Evolutionary conservation across 2,888 invertebrate genomes (phyloP).

Genomic region (Lutraria lutraria): DNA sequence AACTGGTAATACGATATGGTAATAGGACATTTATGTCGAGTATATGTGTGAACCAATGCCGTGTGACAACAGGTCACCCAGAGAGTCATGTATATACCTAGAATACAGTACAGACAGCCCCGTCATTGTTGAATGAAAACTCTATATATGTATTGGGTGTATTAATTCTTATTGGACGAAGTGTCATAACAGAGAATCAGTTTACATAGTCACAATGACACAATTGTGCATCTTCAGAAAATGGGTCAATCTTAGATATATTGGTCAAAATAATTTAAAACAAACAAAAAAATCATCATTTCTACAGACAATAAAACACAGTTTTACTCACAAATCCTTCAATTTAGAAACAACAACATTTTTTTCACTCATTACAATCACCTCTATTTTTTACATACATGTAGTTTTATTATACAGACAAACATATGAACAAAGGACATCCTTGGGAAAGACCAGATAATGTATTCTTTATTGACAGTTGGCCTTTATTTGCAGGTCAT

Average conservation of each 20-base stretch:
- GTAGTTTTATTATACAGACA: too few relatives aligned
- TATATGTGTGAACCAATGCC: constrained; percentile 25
- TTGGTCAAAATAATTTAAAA: too few relatives aligned
- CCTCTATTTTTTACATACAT: too few relatives aligned
- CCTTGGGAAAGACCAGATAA: too few relatives aligned
- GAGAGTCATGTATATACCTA: background rate
- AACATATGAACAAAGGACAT: too few relatives aligned
- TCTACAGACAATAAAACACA: too few relatives aligned
- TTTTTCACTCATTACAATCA: too few relatives aligned
- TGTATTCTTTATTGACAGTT: too few relatives aligned
- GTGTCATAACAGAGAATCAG: background rate
- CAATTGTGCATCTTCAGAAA: background rate
- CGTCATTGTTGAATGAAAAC: background rate
- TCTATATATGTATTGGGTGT: background rate
- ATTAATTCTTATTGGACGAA: background rate
- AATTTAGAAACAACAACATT: too few relatives aligned
- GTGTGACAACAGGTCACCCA: constrained; percentile 20
- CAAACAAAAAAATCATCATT: background rate
- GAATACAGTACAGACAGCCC: background rate
- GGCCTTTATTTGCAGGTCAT: too few relatives aligned
- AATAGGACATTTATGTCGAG: background rate
- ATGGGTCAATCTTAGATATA: constrained; percentile 5
- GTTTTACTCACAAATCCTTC: too few relatives aligned
- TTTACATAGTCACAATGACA: background rate
- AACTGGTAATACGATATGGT: background rate